A percentile compares a stretch with the other conserved stretches of the same genome.
Evolutionary conservation across 2,888 invertebrate species (phyloP).

Genomic region (Apamea crenata): DNA sequence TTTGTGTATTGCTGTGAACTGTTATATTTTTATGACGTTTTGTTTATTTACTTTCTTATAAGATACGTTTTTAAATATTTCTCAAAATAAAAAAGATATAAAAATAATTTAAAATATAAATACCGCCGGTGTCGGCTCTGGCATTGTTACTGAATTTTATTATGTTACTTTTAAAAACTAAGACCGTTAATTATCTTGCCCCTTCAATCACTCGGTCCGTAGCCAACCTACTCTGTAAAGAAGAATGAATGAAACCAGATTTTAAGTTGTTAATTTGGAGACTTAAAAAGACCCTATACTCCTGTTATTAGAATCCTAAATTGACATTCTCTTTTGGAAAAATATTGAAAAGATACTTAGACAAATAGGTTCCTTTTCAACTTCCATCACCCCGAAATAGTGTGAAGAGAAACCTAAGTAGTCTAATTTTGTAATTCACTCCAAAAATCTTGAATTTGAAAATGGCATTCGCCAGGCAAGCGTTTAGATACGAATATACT

Average conservation of each 20-base stretch:
- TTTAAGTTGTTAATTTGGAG: not conserved
- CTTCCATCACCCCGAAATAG: not conserved
- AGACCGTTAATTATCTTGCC: not conserved
- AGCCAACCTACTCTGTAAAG: not conserved
- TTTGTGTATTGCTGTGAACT: not conserved
- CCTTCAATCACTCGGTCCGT: not conserved
- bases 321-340: conserved; percentile 5
- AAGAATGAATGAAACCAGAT: not conserved
- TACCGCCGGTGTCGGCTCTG: not conserved
- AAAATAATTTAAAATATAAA: not conserved
- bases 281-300: not conserved
- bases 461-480: not conserved
- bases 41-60: too few relatives aligned
- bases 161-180: not conserved
- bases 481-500: not conserved
- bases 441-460: not conserved
- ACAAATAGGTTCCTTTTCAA: conserved; percentile 27
- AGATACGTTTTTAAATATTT: too few relatives aligned
- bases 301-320: conserved; percentile 4
- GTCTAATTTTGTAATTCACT: not conserved
- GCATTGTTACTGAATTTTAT: too few relatives aligned
- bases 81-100: not conserved
- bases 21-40: not conserved
- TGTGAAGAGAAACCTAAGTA: conserved; percentile 2
- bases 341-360: not conserved